phyloP scores from a whole-genome alignment of 2,797 vertebrate genomes.

The Peromyscus nudipes region DNA sequence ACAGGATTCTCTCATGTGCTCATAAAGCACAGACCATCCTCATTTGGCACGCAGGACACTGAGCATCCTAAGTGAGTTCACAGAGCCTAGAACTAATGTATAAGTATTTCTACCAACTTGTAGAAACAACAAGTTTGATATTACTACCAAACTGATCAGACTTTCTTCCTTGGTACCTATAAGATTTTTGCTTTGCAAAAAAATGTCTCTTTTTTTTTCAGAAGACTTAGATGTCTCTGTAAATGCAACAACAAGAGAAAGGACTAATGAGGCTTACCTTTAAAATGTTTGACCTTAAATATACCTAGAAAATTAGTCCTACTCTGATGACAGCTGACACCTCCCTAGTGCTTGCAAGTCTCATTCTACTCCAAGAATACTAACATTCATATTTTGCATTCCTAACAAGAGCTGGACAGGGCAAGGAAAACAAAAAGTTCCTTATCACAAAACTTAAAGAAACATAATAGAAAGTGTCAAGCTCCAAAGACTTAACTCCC shows the following conservation, averaged over 20 bases:
- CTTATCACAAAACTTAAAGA: background rate
- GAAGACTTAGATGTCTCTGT: background rate
- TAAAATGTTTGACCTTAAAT: conserved; percentile 2
- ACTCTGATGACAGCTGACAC: background rate
- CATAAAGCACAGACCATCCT: background rate
- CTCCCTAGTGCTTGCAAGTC: conserved; percentile 13
- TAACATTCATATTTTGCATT: background rate
- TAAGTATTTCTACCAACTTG: background rate
- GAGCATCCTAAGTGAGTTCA: background rate
- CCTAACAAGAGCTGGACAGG: background rate
- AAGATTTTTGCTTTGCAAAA: background rate
- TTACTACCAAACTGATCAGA: background rate
- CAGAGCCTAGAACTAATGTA: background rate
- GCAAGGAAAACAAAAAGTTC: background rate
- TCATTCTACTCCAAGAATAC: background rate
- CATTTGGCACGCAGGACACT: background rate
- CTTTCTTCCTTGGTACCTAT: background rate
- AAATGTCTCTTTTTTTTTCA: background rate
- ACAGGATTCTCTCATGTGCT: background rate
- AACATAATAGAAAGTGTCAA: background rate
- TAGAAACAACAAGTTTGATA: too few species aligned
- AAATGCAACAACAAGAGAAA: background rate
- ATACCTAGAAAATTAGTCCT: background rate
- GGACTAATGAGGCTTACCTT: background rate
- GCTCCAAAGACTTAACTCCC: background rate